Percentiles rank a stretch among this genome's conserved stretches.
These are phyloP conservation scores for Drosophila nebulosa DNA, from an alignment of 1,140 invertebrate genomes.

Conservation along the genomic window DNA sequence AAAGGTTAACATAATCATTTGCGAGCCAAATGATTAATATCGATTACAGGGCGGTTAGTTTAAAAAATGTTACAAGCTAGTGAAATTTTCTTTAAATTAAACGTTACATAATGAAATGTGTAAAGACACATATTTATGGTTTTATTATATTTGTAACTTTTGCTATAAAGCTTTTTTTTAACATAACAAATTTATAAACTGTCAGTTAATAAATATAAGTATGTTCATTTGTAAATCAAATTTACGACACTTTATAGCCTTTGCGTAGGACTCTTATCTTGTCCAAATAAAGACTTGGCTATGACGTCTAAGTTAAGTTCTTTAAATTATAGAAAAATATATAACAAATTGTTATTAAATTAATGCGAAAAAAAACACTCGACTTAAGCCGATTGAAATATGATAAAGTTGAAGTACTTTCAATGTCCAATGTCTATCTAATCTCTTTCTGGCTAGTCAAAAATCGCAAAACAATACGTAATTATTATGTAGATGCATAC, in stretches of 20 bases:
- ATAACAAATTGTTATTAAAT: background rate
- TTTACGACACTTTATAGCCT: background rate
- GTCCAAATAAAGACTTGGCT: background rate
- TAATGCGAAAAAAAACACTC: background rate
- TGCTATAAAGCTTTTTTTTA: too few relatives aligned
- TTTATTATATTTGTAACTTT: too few relatives aligned
- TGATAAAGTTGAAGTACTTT: background rate
- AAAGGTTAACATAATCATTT: too few relatives aligned
- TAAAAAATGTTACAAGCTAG: too few relatives aligned
- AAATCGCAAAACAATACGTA: background rate
- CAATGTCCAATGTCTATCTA: background rate
- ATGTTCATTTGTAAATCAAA: background rate
- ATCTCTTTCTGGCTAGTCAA: background rate
- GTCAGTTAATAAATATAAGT: too few relatives aligned
- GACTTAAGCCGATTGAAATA: background rate
- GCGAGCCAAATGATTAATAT: too few relatives aligned
- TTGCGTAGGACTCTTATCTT: background rate
- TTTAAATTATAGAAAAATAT: background rate
- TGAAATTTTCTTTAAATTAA: too few relatives aligned
- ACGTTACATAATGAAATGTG: too few relatives aligned
- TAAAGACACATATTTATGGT: too few relatives aligned
- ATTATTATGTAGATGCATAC: background rate
- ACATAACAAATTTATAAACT: too few relatives aligned
- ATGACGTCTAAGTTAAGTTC: background rate
- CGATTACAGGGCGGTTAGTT: too few relatives aligned